phyloP scores from a whole-genome alignment of 1,140 invertebrate species.

The Pentalonia nigronervosa region DNA sequence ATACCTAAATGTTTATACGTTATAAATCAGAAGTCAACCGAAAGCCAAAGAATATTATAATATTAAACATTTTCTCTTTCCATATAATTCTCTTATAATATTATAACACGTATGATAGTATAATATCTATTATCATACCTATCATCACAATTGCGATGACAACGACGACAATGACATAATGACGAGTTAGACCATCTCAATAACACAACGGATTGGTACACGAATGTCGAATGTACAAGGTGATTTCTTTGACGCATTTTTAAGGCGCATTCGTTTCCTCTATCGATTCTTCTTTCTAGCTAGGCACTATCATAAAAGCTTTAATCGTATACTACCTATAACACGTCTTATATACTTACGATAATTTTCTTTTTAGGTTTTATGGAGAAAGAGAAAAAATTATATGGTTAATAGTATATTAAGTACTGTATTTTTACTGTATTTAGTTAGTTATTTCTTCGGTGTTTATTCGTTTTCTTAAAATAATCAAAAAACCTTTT shows the following conservation, averaged over 20 bases:
- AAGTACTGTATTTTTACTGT: too few species aligned
- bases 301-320: neutral
- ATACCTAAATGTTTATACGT: neutral
- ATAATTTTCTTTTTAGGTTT: neutral
- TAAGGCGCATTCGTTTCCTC: neutral
- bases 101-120: neutral
- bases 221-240: neutral
- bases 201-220: neutral
- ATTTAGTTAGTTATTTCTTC: too few species aligned
- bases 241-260: neutral
- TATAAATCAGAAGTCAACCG: neutral
- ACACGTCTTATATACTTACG: neutral
- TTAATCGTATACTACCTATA: neutral
- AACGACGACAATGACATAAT: neutral
- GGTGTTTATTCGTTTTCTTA: too few species aligned
- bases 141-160: neutral
- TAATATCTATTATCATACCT: neutral
- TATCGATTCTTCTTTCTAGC: neutral
- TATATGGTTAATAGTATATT: too few species aligned
- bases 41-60: neutral
- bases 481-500: too few species aligned
- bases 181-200: neutral
- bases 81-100: neutral
- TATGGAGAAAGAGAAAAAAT: too few species aligned
- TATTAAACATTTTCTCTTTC: neutral